These are phyloP conservation scores for Tragulus kanchil DNA, from an alignment of 2,113 vertebrate genomes.

Conservation along the genomic window DNA sequence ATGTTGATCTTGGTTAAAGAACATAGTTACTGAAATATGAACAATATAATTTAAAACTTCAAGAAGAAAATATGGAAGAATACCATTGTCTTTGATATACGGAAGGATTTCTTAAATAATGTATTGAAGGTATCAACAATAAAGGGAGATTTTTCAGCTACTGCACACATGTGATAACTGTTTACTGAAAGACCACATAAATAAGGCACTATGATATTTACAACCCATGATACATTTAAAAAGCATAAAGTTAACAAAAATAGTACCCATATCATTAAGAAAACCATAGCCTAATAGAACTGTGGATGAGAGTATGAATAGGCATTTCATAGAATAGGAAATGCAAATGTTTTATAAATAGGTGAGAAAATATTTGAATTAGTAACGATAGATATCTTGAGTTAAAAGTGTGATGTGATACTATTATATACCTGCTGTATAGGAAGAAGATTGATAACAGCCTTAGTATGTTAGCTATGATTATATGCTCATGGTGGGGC, in stretches of 20 bases:
- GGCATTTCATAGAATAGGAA: neutral
- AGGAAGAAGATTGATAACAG: neutral
- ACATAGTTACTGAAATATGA: neutral
- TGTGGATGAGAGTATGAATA: neutral
- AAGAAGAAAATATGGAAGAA: neutral
- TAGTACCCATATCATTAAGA: neutral
- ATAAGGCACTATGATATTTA: neutral
- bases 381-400: neutral
- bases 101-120: neutral
- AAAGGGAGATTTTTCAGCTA: neutral
- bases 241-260: neutral
- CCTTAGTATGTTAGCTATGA: neutral
- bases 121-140: neutral
- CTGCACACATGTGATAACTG: neutral
- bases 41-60: neutral
- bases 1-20: neutral
- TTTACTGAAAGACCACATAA: neutral
- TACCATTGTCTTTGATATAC: neutral
- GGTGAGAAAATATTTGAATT: neutral
- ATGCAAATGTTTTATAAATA: neutral
- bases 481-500: rapidly evolving
- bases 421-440: neutral
- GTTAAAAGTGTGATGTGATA: neutral
- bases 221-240: neutral
- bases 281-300: neutral